phyloP scores from a whole-genome alignment of 2,797 vertebrate genomes.

The Clarias pachynema region DNA sequence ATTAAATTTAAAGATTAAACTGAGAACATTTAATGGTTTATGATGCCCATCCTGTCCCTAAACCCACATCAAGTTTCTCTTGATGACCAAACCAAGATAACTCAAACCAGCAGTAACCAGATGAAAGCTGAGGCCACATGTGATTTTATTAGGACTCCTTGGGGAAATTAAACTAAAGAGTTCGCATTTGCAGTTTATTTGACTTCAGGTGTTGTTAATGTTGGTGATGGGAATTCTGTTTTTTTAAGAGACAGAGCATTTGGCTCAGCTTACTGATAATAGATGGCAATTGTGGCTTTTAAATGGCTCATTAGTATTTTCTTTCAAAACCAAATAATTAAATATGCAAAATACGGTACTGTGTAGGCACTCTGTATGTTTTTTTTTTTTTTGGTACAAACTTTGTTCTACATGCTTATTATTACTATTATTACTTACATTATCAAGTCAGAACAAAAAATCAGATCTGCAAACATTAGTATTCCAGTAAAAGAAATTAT shows the following conservation, averaged over 20 bases:
- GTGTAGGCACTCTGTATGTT: too few relatives aligned
- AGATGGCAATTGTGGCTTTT: neutral
- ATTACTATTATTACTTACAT: too few relatives aligned
- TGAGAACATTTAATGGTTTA: constrained; percentile 1
- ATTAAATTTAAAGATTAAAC: constrained; percentile 32
- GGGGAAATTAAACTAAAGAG: neutral
- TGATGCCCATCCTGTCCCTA: neutral
- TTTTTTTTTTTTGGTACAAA: too few relatives aligned
- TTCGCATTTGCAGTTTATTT: neutral
- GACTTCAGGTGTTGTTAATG: neutral
- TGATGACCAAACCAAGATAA: neutral
- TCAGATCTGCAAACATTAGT: too few relatives aligned
- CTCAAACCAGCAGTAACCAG: neutral
- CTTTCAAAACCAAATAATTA: neutral
- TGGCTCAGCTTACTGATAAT: neutral
- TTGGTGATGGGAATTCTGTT: neutral
- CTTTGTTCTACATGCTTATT: too few relatives aligned
- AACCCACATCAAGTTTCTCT: constrained; percentile 5
- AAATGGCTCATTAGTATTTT: neutral
- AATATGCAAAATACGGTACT: too few relatives aligned
- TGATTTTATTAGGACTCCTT: constrained; percentile 2
- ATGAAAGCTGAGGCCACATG: neutral
- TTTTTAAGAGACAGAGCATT: neutral
- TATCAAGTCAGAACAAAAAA: too few relatives aligned
- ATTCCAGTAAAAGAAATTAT: too few relatives aligned